A percentile compares a stretch with the other conserved stretches of the same genome.
Conservation (phyloP, 1,140 invertebrate species). For the Polypedilum pembai region DNA sequence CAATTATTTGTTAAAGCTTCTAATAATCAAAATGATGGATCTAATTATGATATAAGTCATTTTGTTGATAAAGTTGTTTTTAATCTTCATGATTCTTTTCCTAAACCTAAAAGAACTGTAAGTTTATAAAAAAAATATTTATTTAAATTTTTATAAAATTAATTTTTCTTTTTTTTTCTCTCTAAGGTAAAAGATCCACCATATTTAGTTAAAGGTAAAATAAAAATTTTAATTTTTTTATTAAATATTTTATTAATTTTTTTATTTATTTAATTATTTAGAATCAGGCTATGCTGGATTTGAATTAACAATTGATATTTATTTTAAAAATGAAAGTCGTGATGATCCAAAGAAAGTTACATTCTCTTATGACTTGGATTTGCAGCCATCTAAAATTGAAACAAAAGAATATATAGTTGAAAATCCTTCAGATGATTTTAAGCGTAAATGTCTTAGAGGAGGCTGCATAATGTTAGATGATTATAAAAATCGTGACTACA, state of each 20-base stretch:
- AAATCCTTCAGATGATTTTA: conserved; percentile 83
- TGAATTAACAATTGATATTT: conserved; percentile 79
- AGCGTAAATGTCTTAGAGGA: conserved; percentile 75
- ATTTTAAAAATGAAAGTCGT: conserved; percentile 68
- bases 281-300: conserved; percentile 95
- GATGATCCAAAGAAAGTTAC: conserved; percentile 82
- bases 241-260: conserved; percentile 29
- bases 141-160: no score
- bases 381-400: conserved; percentile 54
- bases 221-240: conserved; percentile 30
- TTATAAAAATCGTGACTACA: conserved; percentile 30
- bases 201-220: conserved; percentile 47
- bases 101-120: conserved; percentile 64
- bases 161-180: no score
- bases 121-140: no score
- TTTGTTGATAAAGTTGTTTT: conserved; percentile 96
- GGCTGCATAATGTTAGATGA: conserved; percentile 55
- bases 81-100: conserved; percentile 83
- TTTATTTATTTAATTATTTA: conserved; percentile 27
- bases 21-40: conserved; percentile 57
- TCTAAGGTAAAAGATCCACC: background rate
- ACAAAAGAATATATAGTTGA: conserved; percentile 55
- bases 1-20: conserved; percentile 84
- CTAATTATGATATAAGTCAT: conserved; percentile 59
- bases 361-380: conserved; percentile 78